Conservation (phyloP, 2,113 vertebrate species). For the Hoplias malabaricus region DNA sequence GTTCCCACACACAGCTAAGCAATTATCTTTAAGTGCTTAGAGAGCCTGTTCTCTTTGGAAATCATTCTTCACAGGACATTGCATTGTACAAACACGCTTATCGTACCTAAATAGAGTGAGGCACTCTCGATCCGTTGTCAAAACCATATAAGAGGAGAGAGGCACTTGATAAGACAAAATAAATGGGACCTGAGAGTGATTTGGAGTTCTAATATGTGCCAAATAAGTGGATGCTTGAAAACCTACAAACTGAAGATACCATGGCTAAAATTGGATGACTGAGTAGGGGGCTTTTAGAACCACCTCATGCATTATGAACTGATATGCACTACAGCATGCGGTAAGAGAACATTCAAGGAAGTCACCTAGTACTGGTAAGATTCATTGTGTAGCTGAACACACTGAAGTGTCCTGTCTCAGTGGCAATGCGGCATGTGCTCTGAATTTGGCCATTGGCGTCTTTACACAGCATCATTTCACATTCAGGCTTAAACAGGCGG, state of each 20-base stretch:
- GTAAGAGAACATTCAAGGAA: neutral
- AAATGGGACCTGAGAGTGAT: neutral
- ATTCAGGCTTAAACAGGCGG: conserved; percentile 13
- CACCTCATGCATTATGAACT: neutral
- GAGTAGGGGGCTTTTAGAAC: neutral
- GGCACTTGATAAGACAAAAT: neutral
- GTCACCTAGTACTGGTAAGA: neutral
- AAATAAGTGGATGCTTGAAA: neutral
- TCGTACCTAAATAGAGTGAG: neutral
- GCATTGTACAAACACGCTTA: neutral
- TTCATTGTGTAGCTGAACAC: neutral
- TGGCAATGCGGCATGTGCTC: neutral
- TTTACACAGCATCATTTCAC: conserved; percentile 7
- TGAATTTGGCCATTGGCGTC: conserved; percentile 12
- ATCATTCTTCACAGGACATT: neutral
- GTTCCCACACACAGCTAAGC: neutral
- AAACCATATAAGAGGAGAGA: neutral
- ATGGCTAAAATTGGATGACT: neutral
- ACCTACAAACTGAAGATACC: neutral
- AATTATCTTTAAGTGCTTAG: conserved; percentile 31
- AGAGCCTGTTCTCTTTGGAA: conserved; percentile 7
- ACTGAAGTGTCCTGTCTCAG: neutral
- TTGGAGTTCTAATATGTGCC: neutral
- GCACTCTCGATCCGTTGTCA: neutral
- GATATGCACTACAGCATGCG: neutral